phyloP scores from a whole-genome alignment of 2,888 invertebrate species.

The Coenonympha glycerion region DNA sequence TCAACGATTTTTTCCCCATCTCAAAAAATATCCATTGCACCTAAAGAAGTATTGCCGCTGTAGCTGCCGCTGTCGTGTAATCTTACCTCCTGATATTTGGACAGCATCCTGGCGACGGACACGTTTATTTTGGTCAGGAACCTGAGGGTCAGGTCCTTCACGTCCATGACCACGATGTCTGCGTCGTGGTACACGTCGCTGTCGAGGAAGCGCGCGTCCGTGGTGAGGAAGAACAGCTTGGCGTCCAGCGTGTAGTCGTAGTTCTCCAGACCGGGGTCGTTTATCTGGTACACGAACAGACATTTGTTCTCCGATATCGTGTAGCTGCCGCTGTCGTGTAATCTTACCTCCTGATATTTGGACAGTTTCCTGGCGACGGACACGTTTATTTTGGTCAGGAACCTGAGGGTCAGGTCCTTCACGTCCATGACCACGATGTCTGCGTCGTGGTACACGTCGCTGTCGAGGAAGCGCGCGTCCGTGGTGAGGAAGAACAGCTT shows the following conservation, averaged over 20 bases:
- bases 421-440: slow-evolving; percentile 59
- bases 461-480: slow-evolving; percentile 51
- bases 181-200: slow-evolving; percentile 41
- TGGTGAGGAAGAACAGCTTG: slow-evolving; percentile 51
- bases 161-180: slow-evolving; percentile 57
- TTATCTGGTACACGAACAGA: slow-evolving; percentile 64
- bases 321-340: too few species aligned
- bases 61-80: too few species aligned
- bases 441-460: slow-evolving; percentile 39
- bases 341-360: slow-evolving; percentile 79
- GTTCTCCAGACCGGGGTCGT: slow-evolving; percentile 58
- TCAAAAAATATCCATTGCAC: too few species aligned
- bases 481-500: slow-evolving; percentile 53
- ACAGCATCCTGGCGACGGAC: slow-evolving; percentile 77
- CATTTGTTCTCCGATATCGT: slow-evolving; percentile 44
- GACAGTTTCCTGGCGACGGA: slow-evolving; percentile 78
- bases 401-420: slow-evolving; percentile 57
- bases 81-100: slow-evolving; percentile 79
- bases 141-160: slow-evolving; percentile 56
- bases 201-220: slow-evolving; percentile 51
- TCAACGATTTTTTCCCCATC: too few species aligned
- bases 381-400: slow-evolving; percentile 77
- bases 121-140: slow-evolving; percentile 77
- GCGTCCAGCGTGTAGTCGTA: slow-evolving; percentile 57
- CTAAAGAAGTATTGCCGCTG: too few species aligned